A percentile compares a stretch with the other conserved stretches of the same genome.
Conservation (phyloP, 2,888 invertebrate genomes). For the Ypsolopha scabrella region DNA sequence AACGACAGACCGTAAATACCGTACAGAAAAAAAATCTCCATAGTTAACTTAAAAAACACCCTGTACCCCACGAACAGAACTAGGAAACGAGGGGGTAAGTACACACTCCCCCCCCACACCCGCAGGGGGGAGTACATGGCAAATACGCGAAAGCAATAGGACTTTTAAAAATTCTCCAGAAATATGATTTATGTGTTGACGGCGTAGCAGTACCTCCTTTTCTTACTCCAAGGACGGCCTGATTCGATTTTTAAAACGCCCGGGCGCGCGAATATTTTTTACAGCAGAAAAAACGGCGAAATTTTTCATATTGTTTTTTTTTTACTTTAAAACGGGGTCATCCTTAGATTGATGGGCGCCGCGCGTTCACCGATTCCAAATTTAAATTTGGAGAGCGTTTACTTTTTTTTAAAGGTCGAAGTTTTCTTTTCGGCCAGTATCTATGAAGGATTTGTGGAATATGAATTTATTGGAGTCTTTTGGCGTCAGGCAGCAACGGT, state of each 20-base stretch:
- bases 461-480: too few relatives aligned
- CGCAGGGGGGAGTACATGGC: conserved; percentile 62
- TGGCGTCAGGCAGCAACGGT: too few relatives aligned
- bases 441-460: too few relatives aligned
- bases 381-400: conserved; percentile 1
- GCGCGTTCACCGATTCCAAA: conserved; percentile 1
- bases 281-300: neutral
- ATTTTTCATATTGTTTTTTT: conserved; percentile 1
- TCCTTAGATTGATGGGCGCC: conserved; percentile 4
- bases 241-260: conserved; percentile 70
- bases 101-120: conserved; percentile 45
- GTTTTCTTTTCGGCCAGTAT: neutral
- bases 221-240: conserved; percentile 61
- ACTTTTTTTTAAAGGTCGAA: neutral
- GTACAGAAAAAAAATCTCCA: conserved; percentile 25
- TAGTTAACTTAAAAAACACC: conserved; percentile 18
- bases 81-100: conserved; percentile 70
- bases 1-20: neutral
- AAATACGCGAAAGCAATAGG: conserved; percentile 72
- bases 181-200: conserved; percentile 72
- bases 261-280: conserved; percentile 21
- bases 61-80: conserved; percentile 46
- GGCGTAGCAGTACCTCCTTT: conserved; percentile 45
- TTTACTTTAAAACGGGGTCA: conserved; percentile 3
- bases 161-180: conserved; percentile 71